Percentiles rank a stretch among this genome's conserved stretches.
phyloP scores from a whole-genome alignment of 2,113 vertebrate species.

The Gulo gulo region DNA sequence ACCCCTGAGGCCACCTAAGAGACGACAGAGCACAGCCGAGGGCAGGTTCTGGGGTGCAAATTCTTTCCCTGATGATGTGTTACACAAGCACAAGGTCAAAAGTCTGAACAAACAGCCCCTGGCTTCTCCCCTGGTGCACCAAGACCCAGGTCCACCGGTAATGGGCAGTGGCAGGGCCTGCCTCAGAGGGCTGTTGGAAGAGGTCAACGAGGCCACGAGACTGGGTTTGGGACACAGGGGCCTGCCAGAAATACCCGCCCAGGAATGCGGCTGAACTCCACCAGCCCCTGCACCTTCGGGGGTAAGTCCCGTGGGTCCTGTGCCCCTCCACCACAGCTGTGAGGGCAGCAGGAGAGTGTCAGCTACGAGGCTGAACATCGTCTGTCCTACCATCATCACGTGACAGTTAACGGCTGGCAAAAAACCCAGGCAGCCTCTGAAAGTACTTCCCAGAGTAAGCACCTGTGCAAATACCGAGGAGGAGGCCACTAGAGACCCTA shows the following conservation, averaged over 20 bases:
- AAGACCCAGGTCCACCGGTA: neutral
- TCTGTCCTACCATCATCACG: rapidly evolving
- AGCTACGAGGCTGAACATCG: rapidly evolving
- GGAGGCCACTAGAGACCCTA: too few relatives aligned
- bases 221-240: rapidly evolving
- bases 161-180: neutral
- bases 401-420: neutral
- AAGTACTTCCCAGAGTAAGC: neutral
- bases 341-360: rapidly evolving
- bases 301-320: neutral
- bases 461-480: too few relatives aligned
- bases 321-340: neutral
- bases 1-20: rapidly evolving
- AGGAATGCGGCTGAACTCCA: too few relatives aligned
- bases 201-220: rapidly evolving
- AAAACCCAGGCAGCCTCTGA: too few relatives aligned
- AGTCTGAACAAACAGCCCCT: neutral
- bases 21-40: neutral
- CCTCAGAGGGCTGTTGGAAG: neutral
- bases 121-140: neutral
- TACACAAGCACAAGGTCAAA: neutral
- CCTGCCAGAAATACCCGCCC: neutral
- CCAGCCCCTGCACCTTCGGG: neutral
- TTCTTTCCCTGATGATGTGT: neutral
- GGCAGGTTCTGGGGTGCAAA: neutral